Evolutionary conservation across 2,888 invertebrate genomes (phyloP), one percentile per base, ranked within the genome.

Genomic region (Cryptus armator): DNA sequence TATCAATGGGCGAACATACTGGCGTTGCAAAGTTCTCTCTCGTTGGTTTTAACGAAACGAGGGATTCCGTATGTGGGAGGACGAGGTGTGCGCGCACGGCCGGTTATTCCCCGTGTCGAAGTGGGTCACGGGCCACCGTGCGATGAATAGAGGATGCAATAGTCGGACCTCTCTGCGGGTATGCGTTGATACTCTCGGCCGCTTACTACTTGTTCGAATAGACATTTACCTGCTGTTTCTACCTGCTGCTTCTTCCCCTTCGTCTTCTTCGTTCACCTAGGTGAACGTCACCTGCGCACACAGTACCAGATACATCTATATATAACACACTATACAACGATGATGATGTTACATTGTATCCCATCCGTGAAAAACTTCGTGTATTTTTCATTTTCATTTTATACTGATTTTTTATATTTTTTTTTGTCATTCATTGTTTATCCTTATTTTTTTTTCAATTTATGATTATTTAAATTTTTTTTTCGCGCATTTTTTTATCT

Each of bases 71-170:
- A 85, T 85, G 90, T 87, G 88, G 87, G 86, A 81, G 87, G 86
- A 83, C 76, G 71, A 80, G 84, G 56, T 74, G 82, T 70, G 43
- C 67, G 37, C 66, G 19, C 29, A 64, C 76, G 84, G 72, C 87
- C 81, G 87, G 89, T 89, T 90, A 89, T 90, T 90, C 88, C 86
- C 86, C 83, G 87, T 83, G 87, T 84, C 85, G 87, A 89, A 89
- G 88, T 90, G 89, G 90, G 90, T 90, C 90, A 89, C 88, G 86
- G 86, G 88, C 84, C 86, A 85, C 82, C 86, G 85, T 70, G 70
- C 72, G 79, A 86, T 89, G 88, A 89, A 89, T 89, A 89, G 89
- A 87, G 81, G 87, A 86, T 87, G 82, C 85, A 86, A 88, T 86
- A 86, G 81, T 81, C 86, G 44, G 72, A 74, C 53, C 43, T 37